These are phyloP conservation scores for Beroe forskalii DNA, from an alignment of 37 sponge, comb jelly and placozoan genomes.

Conservation along the genomic window DNA sequence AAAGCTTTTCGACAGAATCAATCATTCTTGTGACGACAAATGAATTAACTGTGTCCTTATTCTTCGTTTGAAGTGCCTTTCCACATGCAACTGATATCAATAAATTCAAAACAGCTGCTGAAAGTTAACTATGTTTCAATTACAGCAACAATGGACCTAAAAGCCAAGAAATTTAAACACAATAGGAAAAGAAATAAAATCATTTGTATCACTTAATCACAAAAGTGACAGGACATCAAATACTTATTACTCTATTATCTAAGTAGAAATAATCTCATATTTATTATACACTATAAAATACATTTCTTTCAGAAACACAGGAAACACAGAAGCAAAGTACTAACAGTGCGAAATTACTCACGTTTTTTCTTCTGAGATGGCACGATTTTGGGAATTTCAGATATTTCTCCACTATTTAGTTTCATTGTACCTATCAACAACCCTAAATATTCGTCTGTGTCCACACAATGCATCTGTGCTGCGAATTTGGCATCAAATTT, in stretches of 20 bases:
- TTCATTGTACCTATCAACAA: neutral
- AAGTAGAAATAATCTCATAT: no score
- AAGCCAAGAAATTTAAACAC: no score
- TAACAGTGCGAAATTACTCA: no score
- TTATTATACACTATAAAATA: no score
- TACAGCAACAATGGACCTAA: no score
- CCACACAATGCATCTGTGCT: neutral
- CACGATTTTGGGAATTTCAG: neutral
- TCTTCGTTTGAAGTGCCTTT: constrained; percentile 2
- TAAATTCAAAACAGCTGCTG: constrained; percentile 4
- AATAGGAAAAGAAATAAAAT: no score
- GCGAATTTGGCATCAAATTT: constrained; percentile 1
- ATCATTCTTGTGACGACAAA: constrained; percentile 43
- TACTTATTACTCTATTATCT: no score
- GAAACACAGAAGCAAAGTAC: no score
- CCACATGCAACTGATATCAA: constrained; percentile 46
- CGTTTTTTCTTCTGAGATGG: neutral
- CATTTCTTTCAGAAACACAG: no score
- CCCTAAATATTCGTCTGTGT: constrained; percentile 26
- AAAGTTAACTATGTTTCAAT: no score
- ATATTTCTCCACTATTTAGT: constrained; percentile 17
- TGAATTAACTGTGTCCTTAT: constrained; percentile 19
- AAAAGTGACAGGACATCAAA: no score
- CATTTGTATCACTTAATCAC: no score
- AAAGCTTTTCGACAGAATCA: constrained; percentile 35